Evolutionary conservation across 2,797 vertebrate genomes (phyloP).

Genomic region (Pteronotus mesoamericanus): DNA sequence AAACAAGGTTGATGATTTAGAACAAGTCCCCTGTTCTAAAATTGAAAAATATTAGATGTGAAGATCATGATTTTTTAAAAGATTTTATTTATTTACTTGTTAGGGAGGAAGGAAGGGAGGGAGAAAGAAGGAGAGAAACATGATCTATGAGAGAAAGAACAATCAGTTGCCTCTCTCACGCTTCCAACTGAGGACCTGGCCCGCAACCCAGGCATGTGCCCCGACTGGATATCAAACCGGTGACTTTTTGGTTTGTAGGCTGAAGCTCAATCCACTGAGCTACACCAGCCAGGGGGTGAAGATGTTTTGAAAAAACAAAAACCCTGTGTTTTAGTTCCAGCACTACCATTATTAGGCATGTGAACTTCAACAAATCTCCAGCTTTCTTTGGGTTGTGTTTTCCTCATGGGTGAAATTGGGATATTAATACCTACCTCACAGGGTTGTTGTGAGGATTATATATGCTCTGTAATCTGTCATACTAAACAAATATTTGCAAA

Average conservation of each 20-base stretch:
- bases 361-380: not conserved
- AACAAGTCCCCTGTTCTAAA: not conserved
- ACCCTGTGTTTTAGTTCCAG: not conserved
- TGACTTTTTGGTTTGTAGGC: too few species aligned
- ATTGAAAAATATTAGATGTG: not conserved
- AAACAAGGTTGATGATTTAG: too few species aligned
- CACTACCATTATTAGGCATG: not conserved
- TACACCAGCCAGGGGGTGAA: not conserved
- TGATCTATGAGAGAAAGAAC: too few species aligned
- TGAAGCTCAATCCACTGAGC: too few species aligned
- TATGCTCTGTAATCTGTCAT: not conserved
- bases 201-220: too few species aligned
- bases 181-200: too few species aligned
- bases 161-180: too few species aligned
- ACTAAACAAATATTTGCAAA: not conserved
- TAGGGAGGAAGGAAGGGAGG: too few species aligned
- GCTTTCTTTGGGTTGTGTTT: not conserved
- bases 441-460: constrained; percentile 34
- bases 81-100: too few species aligned
- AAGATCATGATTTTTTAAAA: not conserved
- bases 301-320: not conserved
- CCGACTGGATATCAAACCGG: too few species aligned
- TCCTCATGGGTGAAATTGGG: not conserved
- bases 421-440: not conserved
- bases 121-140: too few species aligned